Conservation (phyloP, 2,888 invertebrate genomes). For the Aphodius sticticus region DNA sequence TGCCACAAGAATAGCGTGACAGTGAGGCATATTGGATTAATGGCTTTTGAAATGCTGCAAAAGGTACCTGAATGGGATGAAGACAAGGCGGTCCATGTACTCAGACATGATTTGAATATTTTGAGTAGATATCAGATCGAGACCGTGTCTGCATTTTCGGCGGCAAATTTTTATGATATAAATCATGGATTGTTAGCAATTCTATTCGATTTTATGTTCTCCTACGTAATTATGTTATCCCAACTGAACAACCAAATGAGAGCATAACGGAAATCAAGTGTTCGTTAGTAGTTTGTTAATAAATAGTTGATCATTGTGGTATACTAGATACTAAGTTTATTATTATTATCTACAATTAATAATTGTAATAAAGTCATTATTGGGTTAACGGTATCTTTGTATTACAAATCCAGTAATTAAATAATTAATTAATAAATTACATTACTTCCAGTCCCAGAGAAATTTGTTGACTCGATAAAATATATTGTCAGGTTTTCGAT, state of each 20-base stretch:
- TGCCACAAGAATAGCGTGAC: not conserved
- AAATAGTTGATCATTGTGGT: too few relatives aligned
- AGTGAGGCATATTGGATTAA: conserved; percentile 8
- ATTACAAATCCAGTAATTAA: too few relatives aligned
- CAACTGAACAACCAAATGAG: conserved; percentile 18
- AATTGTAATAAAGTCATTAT: too few relatives aligned
- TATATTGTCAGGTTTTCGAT: too few relatives aligned
- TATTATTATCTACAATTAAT: too few relatives aligned
- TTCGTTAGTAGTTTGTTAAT: too few relatives aligned
- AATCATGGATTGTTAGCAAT: conserved; percentile 14
- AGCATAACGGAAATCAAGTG: too few relatives aligned
- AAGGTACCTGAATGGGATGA: conserved; percentile 14
- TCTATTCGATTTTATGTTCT: conserved; percentile 20
- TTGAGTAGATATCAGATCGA: conserved; percentile 25
- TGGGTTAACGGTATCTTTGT: too few relatives aligned
- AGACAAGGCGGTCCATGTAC: not conserved
- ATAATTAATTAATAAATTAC: too few relatives aligned
- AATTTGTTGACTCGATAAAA: too few relatives aligned
- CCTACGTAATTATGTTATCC: conserved; percentile 25
- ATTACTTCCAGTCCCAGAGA: too few relatives aligned
- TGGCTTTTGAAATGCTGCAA: conserved; percentile 26
- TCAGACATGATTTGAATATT: conserved; percentile 25
- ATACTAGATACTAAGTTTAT: too few relatives aligned
- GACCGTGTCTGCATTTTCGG: conserved; percentile 18
- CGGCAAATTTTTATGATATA: conserved; percentile 24